Base-by-base conservation (phyloP, 30 jellyfish, hydroid and myxozoan species). In the Pelagia noctiluca region DNA sequence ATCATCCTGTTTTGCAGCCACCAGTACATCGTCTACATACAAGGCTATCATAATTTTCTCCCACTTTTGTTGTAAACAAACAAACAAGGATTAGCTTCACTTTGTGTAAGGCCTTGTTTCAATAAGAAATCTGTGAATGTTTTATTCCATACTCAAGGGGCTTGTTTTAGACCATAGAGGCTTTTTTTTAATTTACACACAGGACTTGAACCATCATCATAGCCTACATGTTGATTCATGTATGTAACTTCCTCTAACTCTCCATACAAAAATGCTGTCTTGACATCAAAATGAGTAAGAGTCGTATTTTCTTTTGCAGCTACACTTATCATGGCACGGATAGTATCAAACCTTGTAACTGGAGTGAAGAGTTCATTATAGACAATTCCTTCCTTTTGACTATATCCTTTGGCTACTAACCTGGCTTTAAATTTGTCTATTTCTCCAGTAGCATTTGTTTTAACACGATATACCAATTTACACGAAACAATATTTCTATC, bases 1-100 rank as follows among this genome's bases (percentile, higher is more conserved):
- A 70, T 70, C 82, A 24, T 70, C 82, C 86, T 74, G 83, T 60
- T 33, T 77, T 77, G 83, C 83, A 77, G 88, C 84, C 69, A 77
- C 65, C 57, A 77, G 84, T 35, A 62, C 84, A 77, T 77, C 88
- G 37, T 77, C 88, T 52, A 77, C 88, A 77, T 77, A 57, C 84
- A 77, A 54, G 26, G 88, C 87, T 52, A 77, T 28, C 71, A 77
- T 29, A 4, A 60, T 52, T 77, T 52, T 54, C 31, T 46, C 32
- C 87, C 88, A 77, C 28, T 60, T 77, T 32, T 32, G 69, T 57
- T 77, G 87, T 32, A 52, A 74, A 49, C 49, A 38, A 52, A 77
- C 63, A 57, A 37, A 50, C 86, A 74, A 28, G 84, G 71, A 37
- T 53, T 36, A 52, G 84, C 88, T 25, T 22, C 84, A 77, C 71